phyloP scores from a whole-genome alignment of 1,140 invertebrate species.

The Cydia pomonella region DNA sequence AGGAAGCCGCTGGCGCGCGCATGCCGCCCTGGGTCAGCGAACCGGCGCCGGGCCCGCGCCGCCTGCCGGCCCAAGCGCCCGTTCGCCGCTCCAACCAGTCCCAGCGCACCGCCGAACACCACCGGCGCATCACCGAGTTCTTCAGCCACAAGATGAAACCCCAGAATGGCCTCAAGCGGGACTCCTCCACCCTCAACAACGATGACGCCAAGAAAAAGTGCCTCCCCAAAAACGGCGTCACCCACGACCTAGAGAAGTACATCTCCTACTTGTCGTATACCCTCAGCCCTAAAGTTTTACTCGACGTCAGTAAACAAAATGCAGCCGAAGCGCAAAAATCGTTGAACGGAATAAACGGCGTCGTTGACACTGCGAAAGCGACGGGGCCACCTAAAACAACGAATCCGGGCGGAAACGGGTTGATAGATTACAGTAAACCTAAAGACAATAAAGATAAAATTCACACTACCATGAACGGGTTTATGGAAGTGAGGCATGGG shows the following conservation, averaged over 20 bases:
- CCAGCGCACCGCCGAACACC: slow-evolving; percentile 36
- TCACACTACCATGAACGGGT: slow-evolving; percentile 64
- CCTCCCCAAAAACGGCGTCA: slow-evolving; percentile 71
- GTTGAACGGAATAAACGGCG: slow-evolving; percentile 39
- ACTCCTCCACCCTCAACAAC: slow-evolving; percentile 53
- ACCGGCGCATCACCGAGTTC: slow-evolving; percentile 87
- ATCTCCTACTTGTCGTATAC: slow-evolving; percentile 78
- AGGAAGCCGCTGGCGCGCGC: slow-evolving; percentile 80
- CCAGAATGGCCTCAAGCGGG: slow-evolving; percentile 79
- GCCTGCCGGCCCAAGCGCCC: slow-evolving; percentile 68
- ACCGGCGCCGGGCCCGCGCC: slow-evolving; percentile 78
- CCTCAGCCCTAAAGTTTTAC: slow-evolving; percentile 73
- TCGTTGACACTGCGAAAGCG: slow-evolving; percentile 46
- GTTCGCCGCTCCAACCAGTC: slow-evolving; percentile 66
- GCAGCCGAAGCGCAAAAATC: slow-evolving; percentile 49
- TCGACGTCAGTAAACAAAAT: slow-evolving; percentile 67
- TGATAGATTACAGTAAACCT: slow-evolving; percentile 56
- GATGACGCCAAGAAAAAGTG: slow-evolving; percentile 72
- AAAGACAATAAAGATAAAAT: slow-evolving; percentile 58
- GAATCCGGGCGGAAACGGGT: slow-evolving; percentile 50
- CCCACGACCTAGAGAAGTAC: slow-evolving; percentile 76
- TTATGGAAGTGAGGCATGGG: slow-evolving; percentile 59
- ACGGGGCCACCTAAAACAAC: slow-evolving; percentile 57
- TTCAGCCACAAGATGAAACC: slow-evolving; percentile 90
- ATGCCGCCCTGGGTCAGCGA: slow-evolving; percentile 76